A percentile compares a stretch with the other conserved stretches of the same genome.
These are phyloP conservation scores for Drosophila repletoides DNA, from an alignment of 1,140 invertebrate species.

Conservation along the genomic window DNA sequence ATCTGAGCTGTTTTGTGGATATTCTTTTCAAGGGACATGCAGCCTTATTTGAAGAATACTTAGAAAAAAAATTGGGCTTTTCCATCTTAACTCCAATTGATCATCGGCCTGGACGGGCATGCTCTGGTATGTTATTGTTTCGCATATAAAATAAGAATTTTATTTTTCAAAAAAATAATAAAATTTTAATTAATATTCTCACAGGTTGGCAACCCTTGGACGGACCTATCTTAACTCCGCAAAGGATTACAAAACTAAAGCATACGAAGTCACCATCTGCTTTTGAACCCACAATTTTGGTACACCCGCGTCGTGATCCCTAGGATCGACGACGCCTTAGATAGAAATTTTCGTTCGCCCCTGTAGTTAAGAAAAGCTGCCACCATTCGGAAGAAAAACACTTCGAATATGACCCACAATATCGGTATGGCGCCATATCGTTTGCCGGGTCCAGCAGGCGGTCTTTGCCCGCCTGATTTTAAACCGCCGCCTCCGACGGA, in stretches of 20 bases:
- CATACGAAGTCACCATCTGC: not conserved
- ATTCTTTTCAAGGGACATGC: no score
- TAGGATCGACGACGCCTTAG: constrained; percentile 64
- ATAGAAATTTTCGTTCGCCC: constrained; percentile 61
- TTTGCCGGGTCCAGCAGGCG: constrained; percentile 86
- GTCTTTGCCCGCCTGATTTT: constrained; percentile 85
- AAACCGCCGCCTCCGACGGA: constrained; percentile 85
- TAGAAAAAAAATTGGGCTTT: no score
- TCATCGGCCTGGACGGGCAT: constrained; percentile 5
- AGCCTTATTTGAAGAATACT: no score
- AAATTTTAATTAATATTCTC: not conserved
- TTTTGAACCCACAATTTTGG: not conserved
- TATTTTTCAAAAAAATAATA: not conserved
- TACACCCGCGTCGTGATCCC: constrained; percentile 63
- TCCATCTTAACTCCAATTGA: no score
- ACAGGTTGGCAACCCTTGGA: constrained; percentile 14
- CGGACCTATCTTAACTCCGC: not conserved
- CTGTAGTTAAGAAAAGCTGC: constrained; percentile 76
- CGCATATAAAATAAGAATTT: not conserved
- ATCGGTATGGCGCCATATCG: constrained; percentile 87
- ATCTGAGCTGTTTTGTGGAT: no score
- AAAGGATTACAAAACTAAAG: constrained; percentile 3
- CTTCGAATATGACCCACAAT: constrained; percentile 86
- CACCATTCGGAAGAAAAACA: constrained; percentile 82
- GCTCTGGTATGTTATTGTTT: constrained; percentile 17